These are phyloP conservation scores for honey bee (Apis mellifera) DNA, from an alignment of 1,140 invertebrate genomes.

Conservation along the genomic window Amel_HAv3.1 CM009943.2:9681001-9681500, in stretches of 20 bases:
- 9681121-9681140: background rate
- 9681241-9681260: conserved; percentile 43
- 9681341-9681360: conserved; percentile 68
- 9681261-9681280: conserved; percentile 69
- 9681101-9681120: conserved; percentile 15
- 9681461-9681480: conserved; percentile 16
- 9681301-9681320: conserved; percentile 68
- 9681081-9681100: too few relatives aligned
- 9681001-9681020: conserved; percentile 3
- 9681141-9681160: background rate
- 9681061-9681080: too few relatives aligned
- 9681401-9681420: background rate
- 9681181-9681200: conserved; percentile 63
- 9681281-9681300: conserved; percentile 66
- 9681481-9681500: background rate
- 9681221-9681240: background rate
- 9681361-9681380: conserved; percentile 1
- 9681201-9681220: conserved; percentile 36
- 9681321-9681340: conserved; percentile 60
- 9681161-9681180: conserved; percentile 32
- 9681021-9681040: conserved; percentile 13
- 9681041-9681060: background rate
- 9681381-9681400: too few relatives aligned
- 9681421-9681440: conserved; percentile 4
- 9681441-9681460: background rate